These are phyloP conservation scores for Lasioglossum baleicum DNA, from an alignment of 1,140 invertebrate species.

Conservation along the genomic window DNA sequence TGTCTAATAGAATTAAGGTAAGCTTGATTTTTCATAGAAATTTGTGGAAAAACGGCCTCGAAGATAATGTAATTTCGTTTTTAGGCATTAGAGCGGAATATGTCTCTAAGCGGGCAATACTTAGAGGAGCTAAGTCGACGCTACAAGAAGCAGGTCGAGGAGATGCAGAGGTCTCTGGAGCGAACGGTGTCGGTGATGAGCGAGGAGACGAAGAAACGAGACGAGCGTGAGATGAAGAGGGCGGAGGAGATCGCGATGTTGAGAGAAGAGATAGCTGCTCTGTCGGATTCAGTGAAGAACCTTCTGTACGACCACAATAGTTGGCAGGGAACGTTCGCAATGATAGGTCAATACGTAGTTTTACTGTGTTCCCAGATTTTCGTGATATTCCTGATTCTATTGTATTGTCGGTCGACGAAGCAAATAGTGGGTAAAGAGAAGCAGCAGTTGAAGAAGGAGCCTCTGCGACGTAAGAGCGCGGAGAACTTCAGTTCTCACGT, in stretches of 20 bases:
- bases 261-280: slow-evolving; percentile 82
- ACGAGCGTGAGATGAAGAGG: slow-evolving; percentile 85
- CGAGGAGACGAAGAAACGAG: slow-evolving; percentile 86
- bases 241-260: slow-evolving; percentile 83
- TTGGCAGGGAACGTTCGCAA: slow-evolving; percentile 83
- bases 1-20: slow-evolving; percentile 97
- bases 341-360: slow-evolving; percentile 80
- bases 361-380: slow-evolving; percentile 80
- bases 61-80: slow-evolving; percentile 62
- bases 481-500: slow-evolving; percentile 72
- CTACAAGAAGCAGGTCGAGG: slow-evolving; percentile 98
- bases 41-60: too few species aligned
- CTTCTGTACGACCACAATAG: slow-evolving; percentile 84
- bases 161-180: slow-evolving; percentile 92
- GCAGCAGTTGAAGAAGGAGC: slow-evolving; percentile 24
- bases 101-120: slow-evolving; percentile 97
- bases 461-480: slow-evolving; percentile 56
- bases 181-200: slow-evolving; percentile 88
- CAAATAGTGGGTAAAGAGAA: slow-evolving; percentile 46
- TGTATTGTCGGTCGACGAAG: slow-evolving; percentile 75
- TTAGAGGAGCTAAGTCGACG: slow-evolving; percentile 95
- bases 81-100: slow-evolving; percentile 95
- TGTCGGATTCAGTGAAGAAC: slow-evolving; percentile 81
- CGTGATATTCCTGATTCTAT: slow-evolving; percentile 78
- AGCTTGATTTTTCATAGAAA: background rate